These are phyloP conservation scores for Odontophorus gujanensis DNA, from an alignment of 2,113 vertebrate species.

Conservation along the genomic window DNA sequence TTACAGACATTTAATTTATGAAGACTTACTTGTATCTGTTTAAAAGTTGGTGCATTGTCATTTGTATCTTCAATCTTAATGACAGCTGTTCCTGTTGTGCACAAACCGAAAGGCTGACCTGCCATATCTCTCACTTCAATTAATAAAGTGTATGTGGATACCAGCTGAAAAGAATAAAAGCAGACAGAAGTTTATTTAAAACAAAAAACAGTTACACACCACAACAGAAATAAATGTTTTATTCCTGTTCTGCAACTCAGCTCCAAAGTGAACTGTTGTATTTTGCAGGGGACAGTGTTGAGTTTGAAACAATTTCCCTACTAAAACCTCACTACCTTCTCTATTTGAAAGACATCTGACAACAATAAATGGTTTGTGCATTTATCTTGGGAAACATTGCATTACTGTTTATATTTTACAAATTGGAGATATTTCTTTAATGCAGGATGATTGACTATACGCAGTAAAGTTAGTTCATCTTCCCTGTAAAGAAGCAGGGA, in stretches of 20 bases:
- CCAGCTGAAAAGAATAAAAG: slow-evolving; percentile 69
- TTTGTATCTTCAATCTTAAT: slow-evolving; percentile 84
- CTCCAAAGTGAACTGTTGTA: not conserved
- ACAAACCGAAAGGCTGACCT: slow-evolving; percentile 77
- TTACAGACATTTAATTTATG: not conserved
- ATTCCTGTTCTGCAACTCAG: not conserved
- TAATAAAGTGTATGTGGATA: slow-evolving; percentile 69
- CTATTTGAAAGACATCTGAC: not conserved
- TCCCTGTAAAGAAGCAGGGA: not conserved
- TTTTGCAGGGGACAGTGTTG: too few species aligned
- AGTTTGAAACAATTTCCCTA: not conserved
- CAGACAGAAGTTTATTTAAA: not conserved
- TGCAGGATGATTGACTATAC: not conserved
- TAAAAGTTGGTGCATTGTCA: slow-evolving; percentile 86
- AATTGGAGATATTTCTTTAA: not conserved
- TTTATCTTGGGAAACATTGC: not conserved
- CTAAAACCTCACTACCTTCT: not conserved
- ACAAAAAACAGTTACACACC: not conserved
- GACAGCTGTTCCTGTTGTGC: slow-evolving; percentile 80
- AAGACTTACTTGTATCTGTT: slow-evolving; percentile 81
- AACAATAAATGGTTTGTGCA: not conserved
- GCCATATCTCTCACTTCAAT: slow-evolving; percentile 85
- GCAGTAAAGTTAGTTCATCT: not conserved
- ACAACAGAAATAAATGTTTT: not conserved
- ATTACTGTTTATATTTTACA: not conserved